Conservation (phyloP, 2,113 vertebrate genomes). For the Eolophus roseicapilla region DNA sequence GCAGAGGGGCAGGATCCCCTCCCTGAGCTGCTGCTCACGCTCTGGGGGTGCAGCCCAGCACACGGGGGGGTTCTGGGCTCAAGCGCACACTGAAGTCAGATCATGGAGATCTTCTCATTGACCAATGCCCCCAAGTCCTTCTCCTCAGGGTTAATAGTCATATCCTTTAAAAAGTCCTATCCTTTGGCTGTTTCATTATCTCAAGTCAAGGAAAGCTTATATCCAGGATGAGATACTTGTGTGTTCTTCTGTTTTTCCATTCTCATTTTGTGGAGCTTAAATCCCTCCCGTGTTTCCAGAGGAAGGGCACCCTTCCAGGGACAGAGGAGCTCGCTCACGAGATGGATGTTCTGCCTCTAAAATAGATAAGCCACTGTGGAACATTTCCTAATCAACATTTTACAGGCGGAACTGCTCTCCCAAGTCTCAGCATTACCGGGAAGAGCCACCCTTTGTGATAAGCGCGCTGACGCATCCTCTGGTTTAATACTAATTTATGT, state of each 20-base stretch:
- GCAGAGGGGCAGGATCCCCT: neutral
- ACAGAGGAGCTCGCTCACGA: constrained; percentile 73
- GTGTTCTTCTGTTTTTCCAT: constrained; percentile 83
- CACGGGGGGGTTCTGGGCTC: neutral
- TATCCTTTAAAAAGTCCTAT: neutral
- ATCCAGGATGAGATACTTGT: constrained; percentile 79
- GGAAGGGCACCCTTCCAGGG: constrained; percentile 79
- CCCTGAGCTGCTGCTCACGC: neutral
- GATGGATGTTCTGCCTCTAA: neutral
- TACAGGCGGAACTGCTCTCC: neutral
- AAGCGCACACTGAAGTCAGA: neutral
- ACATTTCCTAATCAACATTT: neutral
- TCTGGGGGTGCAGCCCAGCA: neutral
- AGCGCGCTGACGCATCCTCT: neutral
- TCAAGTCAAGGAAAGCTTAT: constrained; percentile 72
- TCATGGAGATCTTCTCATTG: neutral
- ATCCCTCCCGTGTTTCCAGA: constrained; percentile 85
- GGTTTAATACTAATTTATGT: neutral
- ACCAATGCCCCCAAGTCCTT: neutral
- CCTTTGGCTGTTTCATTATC: neutral
- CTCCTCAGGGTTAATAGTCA: neutral
- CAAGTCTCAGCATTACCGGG: neutral
- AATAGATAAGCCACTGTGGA: neutral
- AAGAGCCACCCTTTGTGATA: neutral
- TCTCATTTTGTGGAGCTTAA: constrained; percentile 86